Evolutionary conservation across 1,140 invertebrate species (phyloP).

Genomic region (Drosophila rufa): DNA sequence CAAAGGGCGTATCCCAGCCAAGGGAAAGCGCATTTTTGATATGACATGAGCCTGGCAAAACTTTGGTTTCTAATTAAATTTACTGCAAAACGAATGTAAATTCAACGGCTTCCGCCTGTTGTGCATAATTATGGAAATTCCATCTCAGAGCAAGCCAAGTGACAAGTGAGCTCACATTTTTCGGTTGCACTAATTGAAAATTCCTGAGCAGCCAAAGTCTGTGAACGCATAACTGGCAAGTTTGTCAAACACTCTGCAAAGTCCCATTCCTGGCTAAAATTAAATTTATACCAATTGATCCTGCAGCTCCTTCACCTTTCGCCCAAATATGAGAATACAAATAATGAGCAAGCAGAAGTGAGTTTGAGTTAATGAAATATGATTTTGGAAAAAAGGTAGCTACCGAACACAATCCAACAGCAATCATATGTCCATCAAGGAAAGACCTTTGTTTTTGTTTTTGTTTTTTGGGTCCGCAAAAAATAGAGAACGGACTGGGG

Average conservation of each 20-base stretch:
- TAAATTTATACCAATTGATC: conserved; percentile 43
- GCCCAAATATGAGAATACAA: neutral
- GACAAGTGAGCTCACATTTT: conserved; percentile 57
- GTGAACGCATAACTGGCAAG: conserved; percentile 32
- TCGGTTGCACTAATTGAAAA: conserved; percentile 73
- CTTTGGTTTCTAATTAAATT: conserved; percentile 62
- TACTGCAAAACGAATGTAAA: conserved; percentile 59
- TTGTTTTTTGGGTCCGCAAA: conserved; percentile 21
- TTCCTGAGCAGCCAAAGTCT: conserved; percentile 56
- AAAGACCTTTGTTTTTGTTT: conserved; percentile 17
- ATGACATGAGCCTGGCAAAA: conserved; percentile 33
- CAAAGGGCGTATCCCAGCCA: neutral
- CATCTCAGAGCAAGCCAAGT: neutral
- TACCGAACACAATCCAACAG: conserved; percentile 21
- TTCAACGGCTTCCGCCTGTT: conserved; percentile 58
- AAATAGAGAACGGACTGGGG: conserved; percentile 11
- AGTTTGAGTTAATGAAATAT: conserved; percentile 62
- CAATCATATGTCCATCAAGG: conserved; percentile 68
- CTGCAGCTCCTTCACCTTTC: neutral
- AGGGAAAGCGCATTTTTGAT: conserved; percentile 23
- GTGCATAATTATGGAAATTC: conserved; percentile 76
- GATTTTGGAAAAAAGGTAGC: conserved; percentile 34
- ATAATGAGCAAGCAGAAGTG: conserved; percentile 25
- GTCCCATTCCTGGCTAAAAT: conserved; percentile 9
- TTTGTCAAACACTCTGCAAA: conserved; percentile 21